Conservation (phyloP, 2,888 invertebrate genomes). For the Thymelicus lineola region DNA sequence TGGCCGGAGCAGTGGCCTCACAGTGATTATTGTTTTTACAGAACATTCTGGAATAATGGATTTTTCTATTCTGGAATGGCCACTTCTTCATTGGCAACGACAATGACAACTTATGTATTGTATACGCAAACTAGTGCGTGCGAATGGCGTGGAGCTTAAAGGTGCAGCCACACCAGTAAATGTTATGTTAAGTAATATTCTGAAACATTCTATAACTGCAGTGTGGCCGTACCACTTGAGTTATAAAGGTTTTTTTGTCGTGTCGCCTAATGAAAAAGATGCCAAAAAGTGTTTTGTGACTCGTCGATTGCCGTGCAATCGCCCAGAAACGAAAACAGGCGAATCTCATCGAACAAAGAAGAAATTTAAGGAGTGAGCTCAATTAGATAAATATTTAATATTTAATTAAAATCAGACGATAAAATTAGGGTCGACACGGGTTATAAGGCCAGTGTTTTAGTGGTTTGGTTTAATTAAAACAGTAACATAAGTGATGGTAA, state of each 20-base stretch:
- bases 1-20: constrained; percentile 78
- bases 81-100: too few relatives aligned
- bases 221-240: too few relatives aligned
- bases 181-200: too few relatives aligned
- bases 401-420: constrained; percentile 22
- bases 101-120: too few relatives aligned
- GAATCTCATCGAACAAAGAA: constrained; percentile 36
- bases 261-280: too few relatives aligned
- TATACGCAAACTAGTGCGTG: too few relatives aligned
- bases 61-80: constrained; percentile 2
- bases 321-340: neutral
- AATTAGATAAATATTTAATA: constrained; percentile 36
- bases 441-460: constrained; percentile 22
- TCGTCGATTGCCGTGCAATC: constrained; percentile 13
- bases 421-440: constrained; percentile 27
- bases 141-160: too few relatives aligned
- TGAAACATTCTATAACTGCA: too few relatives aligned
- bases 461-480: constrained; percentile 27
- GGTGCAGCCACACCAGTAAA: too few relatives aligned
- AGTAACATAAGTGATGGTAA: neutral
- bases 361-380: constrained; percentile 36
- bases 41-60: neutral
- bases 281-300: constrained; percentile 2
- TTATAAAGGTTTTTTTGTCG: too few relatives aligned
- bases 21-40: constrained; percentile 57